phyloP scores from a whole-genome alignment of 2,797 vertebrate genomes.

The Falco concolor region DNA sequence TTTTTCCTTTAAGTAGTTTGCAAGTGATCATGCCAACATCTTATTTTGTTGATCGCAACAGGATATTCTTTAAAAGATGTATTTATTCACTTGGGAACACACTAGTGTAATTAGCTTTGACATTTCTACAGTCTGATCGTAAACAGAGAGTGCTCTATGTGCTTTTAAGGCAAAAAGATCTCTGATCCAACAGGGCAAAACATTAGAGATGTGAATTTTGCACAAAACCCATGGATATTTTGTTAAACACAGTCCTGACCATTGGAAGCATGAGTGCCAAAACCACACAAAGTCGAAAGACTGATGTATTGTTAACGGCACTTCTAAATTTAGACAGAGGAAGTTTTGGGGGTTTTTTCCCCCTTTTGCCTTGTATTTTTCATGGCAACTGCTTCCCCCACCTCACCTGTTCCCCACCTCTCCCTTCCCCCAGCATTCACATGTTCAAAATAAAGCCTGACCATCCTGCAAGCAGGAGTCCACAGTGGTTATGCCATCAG shows the following conservation, averaged over 20 bases:
- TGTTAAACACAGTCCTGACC: constrained; percentile 20
- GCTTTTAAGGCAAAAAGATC: constrained; percentile 70
- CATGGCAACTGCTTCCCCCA: not conserved
- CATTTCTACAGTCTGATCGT: constrained; percentile 54
- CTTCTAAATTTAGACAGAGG: constrained; percentile 36
- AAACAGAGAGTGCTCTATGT: constrained; percentile 61
- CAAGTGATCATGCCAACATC: constrained; percentile 45
- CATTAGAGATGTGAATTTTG: constrained; percentile 46
- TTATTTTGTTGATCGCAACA: constrained; percentile 41
- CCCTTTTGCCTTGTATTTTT: not conserved
- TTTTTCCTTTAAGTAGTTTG: constrained; percentile 49
- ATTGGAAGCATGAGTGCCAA: constrained; percentile 30
- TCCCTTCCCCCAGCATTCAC: not conserved
- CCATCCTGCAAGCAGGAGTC: not conserved
- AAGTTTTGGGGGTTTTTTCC: not conserved
- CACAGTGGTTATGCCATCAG: not conserved
- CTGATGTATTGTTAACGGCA: constrained; percentile 30
- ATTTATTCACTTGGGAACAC: constrained; percentile 53
- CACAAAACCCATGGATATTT: constrained; percentile 31
- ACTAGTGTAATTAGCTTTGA: constrained; percentile 56
- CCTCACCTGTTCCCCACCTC: not conserved
- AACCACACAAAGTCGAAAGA: constrained; percentile 10
- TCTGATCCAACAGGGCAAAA: constrained; percentile 27
- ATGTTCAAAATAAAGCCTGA: not conserved
- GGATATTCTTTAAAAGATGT: constrained; percentile 49